Evolutionary conservation across 2,797 vertebrate species (phyloP), one percentile per base, ranked within the genome.

Genomic region (Neosalanx taihuensis): DNA sequence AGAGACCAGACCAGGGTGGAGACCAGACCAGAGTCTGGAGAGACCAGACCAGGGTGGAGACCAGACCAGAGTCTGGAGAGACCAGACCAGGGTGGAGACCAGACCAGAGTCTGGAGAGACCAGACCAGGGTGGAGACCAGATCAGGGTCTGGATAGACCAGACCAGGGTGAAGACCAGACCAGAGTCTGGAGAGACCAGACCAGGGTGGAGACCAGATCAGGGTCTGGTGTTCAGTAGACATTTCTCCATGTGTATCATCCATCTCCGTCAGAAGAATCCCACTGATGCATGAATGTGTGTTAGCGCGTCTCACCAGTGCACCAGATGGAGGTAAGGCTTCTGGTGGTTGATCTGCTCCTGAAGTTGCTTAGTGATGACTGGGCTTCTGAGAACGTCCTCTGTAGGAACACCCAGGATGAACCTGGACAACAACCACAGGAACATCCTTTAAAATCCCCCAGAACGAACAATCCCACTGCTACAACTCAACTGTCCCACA

Each of bases 291-390:
- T 35, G 35, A 35, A 35, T 6, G 35, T 26, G 23, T 26, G 23
- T 26, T 26, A 65, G 37, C 3, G 9, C 6, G 18, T 4, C 41
- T 30, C 13, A 67, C 15, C 23, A 10, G 46, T 15, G 58, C 10
- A 23, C 20, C 63, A 98, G 94, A 88, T 96, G 96, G 31, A 99
- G 90, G 86, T 93, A 95, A 0, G 96, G 90, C 68, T 89, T 92
- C 90, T 98, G 97, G 74, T 91, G 90, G 68, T 81, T 84, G 67
- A 93, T 79, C 69, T 93, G 92, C 78, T 94, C 92, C 79, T 93
- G 91, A 70, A 94, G 90, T 59, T 94, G 86, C 64, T 88, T 92
- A 81, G 89, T 96, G 81, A 93, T 87, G 69, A 90, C 77, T 15
- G 91, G 89, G 3, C 91, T 86, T 72, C 80, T 87, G 77, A 94